Base-by-base conservation (phyloP, 2,797 vertebrate genomes). In the Sorex maritimensis region DNA sequence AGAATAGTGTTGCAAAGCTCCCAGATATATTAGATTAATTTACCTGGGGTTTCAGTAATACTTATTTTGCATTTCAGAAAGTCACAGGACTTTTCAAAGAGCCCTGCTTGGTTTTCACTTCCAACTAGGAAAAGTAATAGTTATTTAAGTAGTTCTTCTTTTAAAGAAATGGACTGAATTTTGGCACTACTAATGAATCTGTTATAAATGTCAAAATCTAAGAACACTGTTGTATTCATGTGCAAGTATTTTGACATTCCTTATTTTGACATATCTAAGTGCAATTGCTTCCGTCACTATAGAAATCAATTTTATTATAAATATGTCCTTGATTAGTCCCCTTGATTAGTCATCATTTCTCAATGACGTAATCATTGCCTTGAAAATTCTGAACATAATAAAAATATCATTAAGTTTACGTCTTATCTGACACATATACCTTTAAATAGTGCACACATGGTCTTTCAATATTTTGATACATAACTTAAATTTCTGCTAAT, bases 171-270 rank as follows among this genome's bases (percentile, higher is more conserved):
- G 9, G 12, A 90, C 34, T 82, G 73, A 49, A 73, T 4, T 34
- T 90, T 69, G 46, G 2, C 24, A 92, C 26, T 78, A 28, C 28
- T 74, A 52, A 58, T 87, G 46, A 3, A 24, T 41, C 6, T n/a
- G 69, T 81, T 46, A 88, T 65, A 94, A 78, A 71, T 92, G 8
- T 63, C 52, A 95, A 94, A 67, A 68, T 85, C 21, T 79, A 67
- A 78, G 1, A 80, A 9, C 24, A 49, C n/a, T 52, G 49, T 83
- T 88, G 81, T 52, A 12, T 30, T 14, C n/a, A n/a, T 3, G 0
- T 46, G 68, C 73, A 95, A 49, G 78, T 90, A 90, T 61, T 88
- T 81, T 73, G 2, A 80, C 41, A 61, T 91, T 52, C 10, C 49
- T 52, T 11, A 34, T 52, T 52, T 52, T 52, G 49, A 52, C 49